Percentiles rank a stretch among this genome's conserved stretches.
phyloP scores from a whole-genome alignment of 2,113 vertebrate genomes.

The Calidris pugnax region DNA sequence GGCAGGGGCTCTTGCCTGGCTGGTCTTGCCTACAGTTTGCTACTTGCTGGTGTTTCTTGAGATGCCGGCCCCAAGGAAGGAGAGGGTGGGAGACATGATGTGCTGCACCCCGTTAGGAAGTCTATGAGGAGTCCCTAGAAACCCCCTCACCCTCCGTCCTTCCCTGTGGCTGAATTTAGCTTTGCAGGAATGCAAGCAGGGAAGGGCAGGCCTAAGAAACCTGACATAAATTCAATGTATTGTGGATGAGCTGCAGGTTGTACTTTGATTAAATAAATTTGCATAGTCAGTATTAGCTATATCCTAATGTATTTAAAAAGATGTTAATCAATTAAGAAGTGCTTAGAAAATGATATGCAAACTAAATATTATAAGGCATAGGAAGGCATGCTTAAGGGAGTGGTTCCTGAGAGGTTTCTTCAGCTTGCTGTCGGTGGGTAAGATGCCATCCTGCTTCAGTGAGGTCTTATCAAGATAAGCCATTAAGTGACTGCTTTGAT shows the following conservation, averaged over 20 bases:
- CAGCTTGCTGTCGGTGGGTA: neutral
- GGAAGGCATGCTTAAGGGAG: neutral
- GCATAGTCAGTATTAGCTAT: constrained; percentile 24
- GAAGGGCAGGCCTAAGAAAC: neutral
- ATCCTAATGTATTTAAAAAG: constrained; percentile 8
- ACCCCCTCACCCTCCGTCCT: neutral
- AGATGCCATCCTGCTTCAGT: neutral
- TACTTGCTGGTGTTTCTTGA: neutral
- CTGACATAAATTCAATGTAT: neutral
- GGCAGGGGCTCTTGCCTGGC: neutral
- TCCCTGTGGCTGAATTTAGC: neutral
- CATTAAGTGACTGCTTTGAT: constrained; percentile 39
- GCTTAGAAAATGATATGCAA: constrained; percentile 25
- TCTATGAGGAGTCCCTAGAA: neutral
- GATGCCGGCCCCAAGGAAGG: neutral
- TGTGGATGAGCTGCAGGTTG: neutral
- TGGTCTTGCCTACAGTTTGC: neutral
- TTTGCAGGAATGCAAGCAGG: neutral
- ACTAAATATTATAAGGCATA: neutral
- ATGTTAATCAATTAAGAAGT: constrained; percentile 42
- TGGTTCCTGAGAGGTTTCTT: neutral
- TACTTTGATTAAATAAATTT: constrained; percentile 14
- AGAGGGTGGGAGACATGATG: neutral
- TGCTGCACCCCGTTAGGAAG: neutral
- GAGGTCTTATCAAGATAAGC: constrained; percentile 1